Base-by-base conservation (phyloP, 2,797 vertebrate species). In the Lepidocolaptes lacrymiger region DNA sequence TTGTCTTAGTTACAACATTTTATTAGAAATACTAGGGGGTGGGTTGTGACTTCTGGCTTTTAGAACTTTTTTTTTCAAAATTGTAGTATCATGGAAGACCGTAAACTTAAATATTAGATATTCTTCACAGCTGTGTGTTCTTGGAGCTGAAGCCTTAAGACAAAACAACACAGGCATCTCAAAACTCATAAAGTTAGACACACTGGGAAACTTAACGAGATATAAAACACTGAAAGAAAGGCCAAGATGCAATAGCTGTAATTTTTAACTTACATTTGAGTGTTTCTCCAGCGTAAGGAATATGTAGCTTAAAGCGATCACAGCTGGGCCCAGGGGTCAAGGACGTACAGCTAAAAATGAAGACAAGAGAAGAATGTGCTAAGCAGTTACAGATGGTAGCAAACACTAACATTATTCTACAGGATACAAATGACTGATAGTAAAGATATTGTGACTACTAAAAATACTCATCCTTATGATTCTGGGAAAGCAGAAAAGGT, bases 281-380 rank as follows among this genome's bases (percentile, higher is more conserved):
- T 28, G 99, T 99, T 97, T 99, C 99, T 97, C 99, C 99, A 83
- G 99, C 99, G 77, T 99, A 99, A 10, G 99, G 99, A 91, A 99
- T 99, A 97, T 99, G 99, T 55, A 99, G 98, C 89, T 99, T 99
- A 97, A 99, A 99, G 83, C 99, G 98, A 97, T 99, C 99, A 91
- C 99, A 99, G 97, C 98, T 99, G 55, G 99, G 99, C 56, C 99
- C 99, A 44, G 98, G 98, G 22, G 99, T 99, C 97, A 99, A 96
- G 76, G 99, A 99, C 0, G 99, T 99, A 92, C 99, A 99, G 62
- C 99, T 99, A 86, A 81, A 93, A 96, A 90, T 18, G 32, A 96
- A 95, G 89, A 63, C 36, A 93, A 92, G 67, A 91, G 51, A 49
- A 73, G 28, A 82, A 81, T 30, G 36, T 81, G 71, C 49, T 92